phyloP scores from a whole-genome alignment of 2,113 vertebrate genomes.

The Vanacampus margaritifer region DNA sequence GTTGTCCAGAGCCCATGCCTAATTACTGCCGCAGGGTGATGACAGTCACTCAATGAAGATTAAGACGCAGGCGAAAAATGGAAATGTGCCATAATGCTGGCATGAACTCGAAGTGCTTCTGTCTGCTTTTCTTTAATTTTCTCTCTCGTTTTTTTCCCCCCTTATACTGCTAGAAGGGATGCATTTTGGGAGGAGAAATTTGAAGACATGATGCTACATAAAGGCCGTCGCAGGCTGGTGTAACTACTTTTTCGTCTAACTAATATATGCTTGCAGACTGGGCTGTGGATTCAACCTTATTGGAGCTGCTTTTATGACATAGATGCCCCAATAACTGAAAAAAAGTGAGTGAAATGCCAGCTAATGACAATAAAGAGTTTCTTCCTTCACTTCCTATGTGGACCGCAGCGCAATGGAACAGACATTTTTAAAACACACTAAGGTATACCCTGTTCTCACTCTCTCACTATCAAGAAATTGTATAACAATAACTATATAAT shows the following conservation, averaged over 20 bases:
- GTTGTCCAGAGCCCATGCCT: slow-evolving; percentile 74
- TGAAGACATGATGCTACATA: background rate
- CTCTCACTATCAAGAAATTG: too few relatives aligned
- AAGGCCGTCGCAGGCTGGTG: background rate
- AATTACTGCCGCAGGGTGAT: slow-evolving; percentile 75
- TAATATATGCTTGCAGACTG: background rate
- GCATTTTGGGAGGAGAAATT: slow-evolving; percentile 27
- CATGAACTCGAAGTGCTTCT: slow-evolving; percentile 70
- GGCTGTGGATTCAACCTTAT: background rate
- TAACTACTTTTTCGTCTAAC: background rate
- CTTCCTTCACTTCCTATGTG: too few relatives aligned
- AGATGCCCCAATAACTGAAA: too few relatives aligned
- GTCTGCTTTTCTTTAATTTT: slow-evolving; percentile 64
- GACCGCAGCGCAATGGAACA: too few relatives aligned
- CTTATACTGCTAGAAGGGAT: slow-evolving; percentile 41
- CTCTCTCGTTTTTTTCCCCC: slow-evolving; percentile 42
- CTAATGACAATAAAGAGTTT: too few relatives aligned
- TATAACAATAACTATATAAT: too few relatives aligned
- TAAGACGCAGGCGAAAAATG: slow-evolving; percentile 70
- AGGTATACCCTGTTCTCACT: too few relatives aligned
- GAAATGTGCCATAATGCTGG: slow-evolving; percentile 71
- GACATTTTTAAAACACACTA: too few relatives aligned
- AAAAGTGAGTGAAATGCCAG: too few relatives aligned
- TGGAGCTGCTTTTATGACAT: too few relatives aligned
- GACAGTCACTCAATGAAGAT: slow-evolving; percentile 77